Evolutionary conservation across 2,888 invertebrate species (phyloP).

Genomic region (Eristalis pertinax): DNA sequence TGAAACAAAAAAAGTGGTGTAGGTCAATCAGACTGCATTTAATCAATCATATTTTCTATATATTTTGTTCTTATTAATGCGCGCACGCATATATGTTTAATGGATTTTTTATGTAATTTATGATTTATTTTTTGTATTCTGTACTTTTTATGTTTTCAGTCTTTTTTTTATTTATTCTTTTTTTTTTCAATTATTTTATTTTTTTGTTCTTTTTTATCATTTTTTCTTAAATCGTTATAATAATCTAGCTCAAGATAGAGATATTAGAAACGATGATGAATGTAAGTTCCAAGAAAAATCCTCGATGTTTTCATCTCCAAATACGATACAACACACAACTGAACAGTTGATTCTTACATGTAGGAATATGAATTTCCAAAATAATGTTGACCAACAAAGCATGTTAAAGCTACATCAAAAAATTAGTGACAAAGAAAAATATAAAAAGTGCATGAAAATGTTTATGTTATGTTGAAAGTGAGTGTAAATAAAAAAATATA

Average conservation of each 20-base stretch:
- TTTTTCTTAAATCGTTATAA: conserved; percentile 53
- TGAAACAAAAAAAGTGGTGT: conserved; percentile 76
- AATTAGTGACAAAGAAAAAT: conserved; percentile 49
- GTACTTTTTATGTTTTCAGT: background rate
- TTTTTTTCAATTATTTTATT: background rate
- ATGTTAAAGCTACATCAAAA: conserved; percentile 42
- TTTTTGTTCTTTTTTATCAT: background rate
- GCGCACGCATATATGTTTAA: background rate
- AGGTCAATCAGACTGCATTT: background rate
- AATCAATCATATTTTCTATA: background rate
- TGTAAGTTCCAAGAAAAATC: background rate
- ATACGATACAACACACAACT: background rate
- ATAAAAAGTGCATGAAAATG: conserved; percentile 26
- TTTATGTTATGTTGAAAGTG: conserved; percentile 23
- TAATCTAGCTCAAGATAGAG: background rate
- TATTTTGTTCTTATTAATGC: conserved; percentile 6
- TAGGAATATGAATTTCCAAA: conserved; percentile 19
- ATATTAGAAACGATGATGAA: background rate
- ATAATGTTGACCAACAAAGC: conserved; percentile 35
- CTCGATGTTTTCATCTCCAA: background rate
- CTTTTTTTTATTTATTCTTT: background rate
- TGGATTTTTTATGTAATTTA: conserved; percentile 9
- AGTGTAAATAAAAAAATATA: conserved; percentile 1
- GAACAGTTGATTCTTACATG: background rate
- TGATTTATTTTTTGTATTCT: conserved; percentile 12